phyloP scores from a whole-genome alignment of 1,140 invertebrate species.

The Psix sp. region DNA sequence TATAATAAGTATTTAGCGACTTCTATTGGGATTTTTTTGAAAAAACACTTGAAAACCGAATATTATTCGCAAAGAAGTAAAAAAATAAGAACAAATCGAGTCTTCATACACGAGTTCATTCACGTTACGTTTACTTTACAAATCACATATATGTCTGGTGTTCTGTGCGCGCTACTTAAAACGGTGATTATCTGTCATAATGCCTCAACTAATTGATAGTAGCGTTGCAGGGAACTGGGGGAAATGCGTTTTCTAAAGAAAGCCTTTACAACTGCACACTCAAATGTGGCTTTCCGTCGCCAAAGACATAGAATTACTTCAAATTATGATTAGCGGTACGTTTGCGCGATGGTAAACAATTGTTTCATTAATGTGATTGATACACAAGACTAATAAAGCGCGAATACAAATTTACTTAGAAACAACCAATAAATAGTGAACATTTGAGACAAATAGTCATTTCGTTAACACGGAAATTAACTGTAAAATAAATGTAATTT shows the following conservation, averaged over 20 bases:
- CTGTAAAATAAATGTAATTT: too few species aligned
- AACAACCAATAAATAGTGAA: not conserved
- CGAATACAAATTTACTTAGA: not conserved
- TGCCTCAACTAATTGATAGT: conserved; percentile 65
- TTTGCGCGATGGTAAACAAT: conserved; percentile 24
- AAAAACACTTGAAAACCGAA: too few species aligned
- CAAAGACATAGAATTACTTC: conserved; percentile 43
- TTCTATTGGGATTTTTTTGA: too few species aligned
- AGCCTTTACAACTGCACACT: conserved; percentile 51
- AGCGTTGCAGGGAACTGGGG: conserved; percentile 34
- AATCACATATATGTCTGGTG: conserved; percentile 19
- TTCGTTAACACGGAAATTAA: too few species aligned
- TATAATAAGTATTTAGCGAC: too few species aligned
- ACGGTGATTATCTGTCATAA: conserved; percentile 64
- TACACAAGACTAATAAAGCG: conserved; percentile 21
- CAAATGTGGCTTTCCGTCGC: conserved; percentile 41
- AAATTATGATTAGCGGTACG: conserved; percentile 35
- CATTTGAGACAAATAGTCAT: not conserved
- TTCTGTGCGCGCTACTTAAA: conserved; percentile 37
- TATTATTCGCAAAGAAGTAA: conserved; percentile 1
- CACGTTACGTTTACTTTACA: conserved; percentile 37
- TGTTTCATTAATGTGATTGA: conserved; percentile 41
- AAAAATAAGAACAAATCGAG: conserved; percentile 1
- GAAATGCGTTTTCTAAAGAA: conserved; percentile 67
- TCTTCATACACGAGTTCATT: conserved; percentile 4